phyloP scores from a whole-genome alignment of 2,797 vertebrate genomes.

The Orestias chungarensis region DNA sequence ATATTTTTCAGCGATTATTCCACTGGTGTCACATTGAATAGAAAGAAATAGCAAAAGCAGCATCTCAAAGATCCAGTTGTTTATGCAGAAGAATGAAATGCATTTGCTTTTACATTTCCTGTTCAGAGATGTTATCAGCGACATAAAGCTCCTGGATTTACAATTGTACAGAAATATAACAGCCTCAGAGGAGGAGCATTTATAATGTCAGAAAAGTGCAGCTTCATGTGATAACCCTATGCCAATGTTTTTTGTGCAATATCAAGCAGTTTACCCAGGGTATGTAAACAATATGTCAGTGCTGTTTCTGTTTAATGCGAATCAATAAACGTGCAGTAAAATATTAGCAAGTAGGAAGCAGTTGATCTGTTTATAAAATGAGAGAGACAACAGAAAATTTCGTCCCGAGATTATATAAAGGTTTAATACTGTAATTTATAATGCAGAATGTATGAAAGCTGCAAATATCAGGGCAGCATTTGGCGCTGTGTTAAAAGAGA shows the following conservation, averaged over 20 bases:
- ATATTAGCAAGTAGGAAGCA: neutral
- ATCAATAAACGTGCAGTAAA: neutral
- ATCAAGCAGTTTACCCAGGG: neutral
- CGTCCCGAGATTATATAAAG: neutral
- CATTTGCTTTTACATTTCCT: conserved; percentile 27
- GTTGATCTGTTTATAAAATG: neutral
- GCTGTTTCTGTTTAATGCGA: neutral
- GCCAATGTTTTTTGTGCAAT: conserved; percentile 21
- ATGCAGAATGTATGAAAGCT: neutral
- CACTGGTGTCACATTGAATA: conserved; percentile 15
- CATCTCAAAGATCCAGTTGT: neutral
- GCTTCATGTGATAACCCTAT: conserved; percentile 23
- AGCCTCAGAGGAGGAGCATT: conserved; percentile 26
- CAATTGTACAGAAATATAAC: conserved; percentile 31
- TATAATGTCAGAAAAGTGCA: conserved; percentile 25
- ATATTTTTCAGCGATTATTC: conserved; percentile 25
- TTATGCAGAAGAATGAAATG: neutral
- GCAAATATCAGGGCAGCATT: neutral
- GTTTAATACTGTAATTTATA: neutral
- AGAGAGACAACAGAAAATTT: neutral
- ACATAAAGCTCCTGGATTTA: conserved; percentile 45
- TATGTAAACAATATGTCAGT: neutral
- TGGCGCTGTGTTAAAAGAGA: neutral
- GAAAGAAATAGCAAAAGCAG: conserved; percentile 6
- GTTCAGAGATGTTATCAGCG: conserved; percentile 35